Evolutionary conservation across 2,888 invertebrate species (phyloP), one percentile per base, ranked within the genome.

Genomic region (Lepidocyrtoides sp.): DNA sequence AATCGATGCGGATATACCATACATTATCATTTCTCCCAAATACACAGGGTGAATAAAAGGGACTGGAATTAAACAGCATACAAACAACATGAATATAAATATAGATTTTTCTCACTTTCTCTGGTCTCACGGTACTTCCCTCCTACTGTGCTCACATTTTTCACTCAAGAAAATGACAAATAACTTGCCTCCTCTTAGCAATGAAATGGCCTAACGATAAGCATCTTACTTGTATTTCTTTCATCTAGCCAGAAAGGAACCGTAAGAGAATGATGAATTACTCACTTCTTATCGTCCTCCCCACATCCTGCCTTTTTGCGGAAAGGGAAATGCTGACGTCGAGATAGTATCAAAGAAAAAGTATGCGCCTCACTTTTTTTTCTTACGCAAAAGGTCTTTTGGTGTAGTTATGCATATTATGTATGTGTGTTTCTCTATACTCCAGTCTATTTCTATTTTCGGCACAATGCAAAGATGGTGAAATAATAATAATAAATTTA

Each of bases 281-380:
- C 89, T 36, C 81, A 23, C 82, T 69, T 63, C 69, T 89, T 89
- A 89, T 89, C 89, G 63, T 81, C 51, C 48, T 60, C 44, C 12
- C 72, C 20, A 48, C 82, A 89, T 89, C 82, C 82, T 72, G 82
- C 69, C 72, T 72, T 36, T 44, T 41, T 60, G 20, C 54, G 44
- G 72, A 81, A 88, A 88, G 17, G 87, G 89, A 89, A 89, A 82
- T 51, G 89, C 82, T 89, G 89, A 88, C 82, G 72, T 32, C 17
- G 32, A 54, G 89, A 82, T 89, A 20, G 32, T 60, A 88, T 88
- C 88, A n/a, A 36, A 36, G 48, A 14, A 20, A 72, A 41, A 32
- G 69, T 17, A 72, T 41, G 41, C n/a, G 14, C 32, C 2, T 14
- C 20, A 0, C 1, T 10, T 3, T 23, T 26, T 1, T 63, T 63